Evolutionary conservation across 2,797 vertebrate species (phyloP).

Genomic region (Merluccius polli): DNA sequence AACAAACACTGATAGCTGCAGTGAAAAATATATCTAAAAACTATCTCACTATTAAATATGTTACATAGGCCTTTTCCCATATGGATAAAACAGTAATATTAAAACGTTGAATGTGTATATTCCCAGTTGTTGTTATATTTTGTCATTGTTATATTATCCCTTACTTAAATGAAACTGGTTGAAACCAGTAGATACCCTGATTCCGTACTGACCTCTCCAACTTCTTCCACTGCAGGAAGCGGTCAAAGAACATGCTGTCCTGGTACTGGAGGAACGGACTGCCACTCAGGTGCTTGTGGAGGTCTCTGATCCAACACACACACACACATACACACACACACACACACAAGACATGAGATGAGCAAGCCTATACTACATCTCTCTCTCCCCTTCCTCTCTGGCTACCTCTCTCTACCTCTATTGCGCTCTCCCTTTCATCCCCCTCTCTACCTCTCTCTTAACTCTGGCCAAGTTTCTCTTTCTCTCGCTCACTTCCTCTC

Average conservation of each 20-base stretch:
- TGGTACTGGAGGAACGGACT: constrained; percentile 72
- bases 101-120: not conserved
- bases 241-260: constrained; percentile 78
- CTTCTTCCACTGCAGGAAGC: constrained; percentile 81
- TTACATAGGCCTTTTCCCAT: not conserved
- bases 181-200: no score
- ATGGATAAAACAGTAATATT: not conserved
- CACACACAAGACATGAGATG: not conserved
- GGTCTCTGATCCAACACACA: constrained; percentile 45
- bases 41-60: no score
- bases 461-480: no score
- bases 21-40: not conserved
- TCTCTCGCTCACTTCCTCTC: no score
- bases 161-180: no score
- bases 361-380: not conserved
- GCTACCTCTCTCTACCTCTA: not conserved
- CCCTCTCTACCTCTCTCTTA: no score
- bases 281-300: constrained; percentile 63
- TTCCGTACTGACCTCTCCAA: constrained; percentile 73
- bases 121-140: no score
- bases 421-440: no score
- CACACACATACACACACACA: constrained; percentile 1
- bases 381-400: not conserved
- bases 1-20: not conserved
- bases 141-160: no score